phyloP scores from a whole-genome alignment of 2,113 vertebrate genomes.

The Furnarius figulus region DNA sequence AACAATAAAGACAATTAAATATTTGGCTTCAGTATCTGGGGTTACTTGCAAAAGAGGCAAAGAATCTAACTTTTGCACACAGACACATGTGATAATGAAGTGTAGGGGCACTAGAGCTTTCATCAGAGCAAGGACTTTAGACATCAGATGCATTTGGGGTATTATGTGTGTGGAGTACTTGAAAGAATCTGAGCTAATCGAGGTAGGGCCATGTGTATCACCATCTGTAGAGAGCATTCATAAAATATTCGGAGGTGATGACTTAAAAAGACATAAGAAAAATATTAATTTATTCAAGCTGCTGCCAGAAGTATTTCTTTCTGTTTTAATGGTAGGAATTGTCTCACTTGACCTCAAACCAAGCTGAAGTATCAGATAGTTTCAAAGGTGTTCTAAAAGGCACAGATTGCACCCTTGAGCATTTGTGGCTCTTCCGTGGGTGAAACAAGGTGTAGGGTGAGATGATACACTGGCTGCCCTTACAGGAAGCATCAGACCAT shows the following conservation, averaged over 20 bases:
- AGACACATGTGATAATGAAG: neutral
- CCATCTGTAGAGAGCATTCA: constrained; percentile 20
- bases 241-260: constrained; percentile 35
- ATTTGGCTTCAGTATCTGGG: constrained; percentile 3
- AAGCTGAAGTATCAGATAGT: neutral
- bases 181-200: constrained; percentile 27
- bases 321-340: neutral
- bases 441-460: neutral
- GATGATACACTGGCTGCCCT: neutral
- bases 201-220: neutral
- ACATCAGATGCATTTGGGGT: constrained; percentile 13
- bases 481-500: neutral
- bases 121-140: constrained; percentile 1
- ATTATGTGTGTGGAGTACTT: constrained; percentile 13
- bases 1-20: constrained; percentile 54
- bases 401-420: neutral
- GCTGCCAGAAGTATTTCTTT: neutral
- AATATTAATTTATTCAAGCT: constrained; percentile 1
- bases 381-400: neutral
- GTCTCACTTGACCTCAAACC: neutral
- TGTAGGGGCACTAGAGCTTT: neutral
- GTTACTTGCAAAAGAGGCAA: constrained; percentile 17
- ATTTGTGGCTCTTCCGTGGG: neutral
- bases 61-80: neutral
- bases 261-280: constrained; percentile 37